Conservation (phyloP, 2,797 vertebrate genomes). For the Moxostoma hubbsi region DNA sequence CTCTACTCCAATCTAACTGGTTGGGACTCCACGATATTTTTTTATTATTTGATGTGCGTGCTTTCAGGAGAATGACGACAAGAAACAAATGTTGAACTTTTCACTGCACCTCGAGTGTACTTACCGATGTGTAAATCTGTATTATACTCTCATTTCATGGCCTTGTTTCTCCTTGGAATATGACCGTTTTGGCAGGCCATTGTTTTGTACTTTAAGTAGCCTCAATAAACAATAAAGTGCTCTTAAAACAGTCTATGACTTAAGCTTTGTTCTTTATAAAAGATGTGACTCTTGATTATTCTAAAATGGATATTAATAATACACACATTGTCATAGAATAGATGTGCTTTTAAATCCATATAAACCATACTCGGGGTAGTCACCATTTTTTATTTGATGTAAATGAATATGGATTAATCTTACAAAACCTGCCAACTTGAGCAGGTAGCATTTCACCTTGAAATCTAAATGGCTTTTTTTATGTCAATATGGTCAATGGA, state of each 20-base stretch:
- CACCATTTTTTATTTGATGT: too few relatives aligned
- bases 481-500: too few relatives aligned
- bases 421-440: too few relatives aligned
- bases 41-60: slow-evolving; percentile 41
- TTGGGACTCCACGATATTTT: slow-evolving; percentile 36
- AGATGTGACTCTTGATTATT: too few relatives aligned
- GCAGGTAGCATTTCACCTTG: too few relatives aligned
- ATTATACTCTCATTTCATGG: slow-evolving; percentile 89
- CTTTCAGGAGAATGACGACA: slow-evolving; percentile 50
- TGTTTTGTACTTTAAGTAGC: slow-evolving; percentile 99
- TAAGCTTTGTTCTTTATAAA: not conserved
- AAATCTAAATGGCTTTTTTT: too few relatives aligned
- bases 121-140: slow-evolving; percentile 80
- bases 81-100: slow-evolving; percentile 50
- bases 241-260: slow-evolving; percentile 85
- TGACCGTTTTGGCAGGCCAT: slow-evolving; percentile 97
- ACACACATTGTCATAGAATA: not conserved
- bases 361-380: too few relatives aligned
- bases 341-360: too few relatives aligned
- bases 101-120: slow-evolving; percentile 71
- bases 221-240: slow-evolving; percentile 99
- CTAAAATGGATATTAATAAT: too few relatives aligned
- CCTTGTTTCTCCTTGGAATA: slow-evolving; percentile 90
- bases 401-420: too few relatives aligned
- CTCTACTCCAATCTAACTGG: slow-evolving; percentile 36